Evolutionary conservation across 2,797 vertebrate genomes (phyloP).

Genomic region (Buceros bicornis): DNA sequence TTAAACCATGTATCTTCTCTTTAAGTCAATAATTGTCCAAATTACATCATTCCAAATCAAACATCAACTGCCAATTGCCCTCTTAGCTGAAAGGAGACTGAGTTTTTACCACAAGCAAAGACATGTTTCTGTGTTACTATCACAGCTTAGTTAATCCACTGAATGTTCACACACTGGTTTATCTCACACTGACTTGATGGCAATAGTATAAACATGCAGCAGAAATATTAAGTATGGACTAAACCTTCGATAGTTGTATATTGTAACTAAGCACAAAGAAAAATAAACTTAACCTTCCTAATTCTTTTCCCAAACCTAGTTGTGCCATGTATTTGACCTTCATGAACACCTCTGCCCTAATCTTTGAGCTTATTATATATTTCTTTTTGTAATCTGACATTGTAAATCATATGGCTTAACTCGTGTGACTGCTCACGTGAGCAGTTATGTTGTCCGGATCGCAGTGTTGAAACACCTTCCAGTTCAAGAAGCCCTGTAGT

Average conservation of each 20-base stretch:
- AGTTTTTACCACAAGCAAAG: constrained; percentile 52
- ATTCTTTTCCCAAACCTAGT: not conserved
- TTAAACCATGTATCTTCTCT: not conserved
- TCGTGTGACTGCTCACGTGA: not conserved
- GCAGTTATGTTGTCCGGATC: not conserved
- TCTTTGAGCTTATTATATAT: not conserved
- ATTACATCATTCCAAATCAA: constrained; percentile 52
- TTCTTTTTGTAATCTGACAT: not conserved
- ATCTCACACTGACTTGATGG: not conserved
- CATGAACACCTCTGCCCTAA: not conserved
- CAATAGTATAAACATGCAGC: constrained; percentile 2
- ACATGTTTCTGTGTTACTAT: constrained; percentile 15
- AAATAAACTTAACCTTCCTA: not conserved
- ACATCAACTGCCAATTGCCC: constrained; percentile 18
- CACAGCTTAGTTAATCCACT: not conserved
- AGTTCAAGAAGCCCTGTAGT: not conserved
- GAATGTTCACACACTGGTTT: not conserved
- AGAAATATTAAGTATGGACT: not conserved
- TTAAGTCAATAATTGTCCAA: constrained; percentile 4
- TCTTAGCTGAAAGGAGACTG: constrained; percentile 39
- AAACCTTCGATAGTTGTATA: not conserved
- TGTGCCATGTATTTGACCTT: not conserved
- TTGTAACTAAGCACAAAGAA: not conserved
- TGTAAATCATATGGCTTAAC: not conserved
- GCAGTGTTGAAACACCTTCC: not conserved